phyloP scores from a whole-genome alignment of 2,113 vertebrate genomes.

The Notiomystis cincta region DNA sequence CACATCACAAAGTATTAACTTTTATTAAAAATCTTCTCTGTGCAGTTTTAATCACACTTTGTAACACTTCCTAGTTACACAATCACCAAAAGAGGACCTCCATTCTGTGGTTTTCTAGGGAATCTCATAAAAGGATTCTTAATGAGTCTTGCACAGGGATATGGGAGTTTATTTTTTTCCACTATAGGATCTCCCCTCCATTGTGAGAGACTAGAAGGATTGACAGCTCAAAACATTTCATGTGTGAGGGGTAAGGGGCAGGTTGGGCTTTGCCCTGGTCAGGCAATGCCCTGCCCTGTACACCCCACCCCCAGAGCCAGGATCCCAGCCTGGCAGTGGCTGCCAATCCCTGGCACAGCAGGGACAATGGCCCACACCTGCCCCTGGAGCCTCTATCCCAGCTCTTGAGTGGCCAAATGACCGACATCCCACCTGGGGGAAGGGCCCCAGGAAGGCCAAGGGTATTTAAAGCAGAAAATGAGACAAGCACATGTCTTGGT shows the following conservation, averaged over 20 bases:
- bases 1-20: background rate
- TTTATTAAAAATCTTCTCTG: background rate
- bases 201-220: background rate
- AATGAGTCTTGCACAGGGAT: background rate
- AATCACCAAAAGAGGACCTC: background rate
- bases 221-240: rapidly evolving
- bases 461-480: background rate
- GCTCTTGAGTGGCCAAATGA: background rate
- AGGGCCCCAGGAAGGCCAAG: background rate
- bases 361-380: background rate
- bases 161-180: background rate
- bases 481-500: rapidly evolving
- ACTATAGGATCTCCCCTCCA: rapidly evolving
- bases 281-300: background rate
- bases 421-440: background rate
- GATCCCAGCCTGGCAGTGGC: background rate
- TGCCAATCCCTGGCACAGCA: background rate
- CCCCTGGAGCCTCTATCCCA: background rate
- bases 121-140: background rate
- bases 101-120: background rate
- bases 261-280: rapidly evolving
- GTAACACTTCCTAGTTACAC: background rate
- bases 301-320: background rate
- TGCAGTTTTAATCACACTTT: background rate
- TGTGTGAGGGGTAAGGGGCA: background rate